Base-by-base conservation (phyloP, 2,888 invertebrate species). In the Tubiluchus corallicola region DNA sequence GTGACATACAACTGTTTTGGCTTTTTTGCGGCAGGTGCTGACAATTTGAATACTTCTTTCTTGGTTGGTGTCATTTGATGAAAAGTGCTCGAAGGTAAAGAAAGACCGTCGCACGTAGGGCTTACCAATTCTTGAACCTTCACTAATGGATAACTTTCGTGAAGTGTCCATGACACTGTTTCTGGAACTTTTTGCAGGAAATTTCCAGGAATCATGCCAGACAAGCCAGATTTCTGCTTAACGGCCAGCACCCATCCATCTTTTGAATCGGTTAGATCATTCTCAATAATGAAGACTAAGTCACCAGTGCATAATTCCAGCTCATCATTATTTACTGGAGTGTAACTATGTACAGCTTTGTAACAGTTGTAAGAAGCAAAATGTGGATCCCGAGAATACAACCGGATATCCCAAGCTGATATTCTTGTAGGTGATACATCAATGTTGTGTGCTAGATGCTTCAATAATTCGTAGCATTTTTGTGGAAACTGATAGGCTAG, bases 161-260 rank as follows among this genome's bases (percentile, higher is more conserved):
- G 87, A 43, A 87, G 62, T 13, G 85, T 85, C 88, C 88, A 88
- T 2, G 84, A 80, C 67, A 85, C 84, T 1, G 83, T 82, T 61
- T 87, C 85, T 0, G 84, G 79, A 0, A 82, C 82, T 39, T 80
- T 73, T 57, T 77, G 75, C 0, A 83, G 82, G 56, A 81, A 84
- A 59, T 80, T 79, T 40, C 76, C 76, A 0, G 85, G 87, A 53
- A 87, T 67, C 57, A 76, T 76, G 1, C 87, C 87, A 46, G 74
- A 73, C 54, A 75, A 74, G 61, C 77, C 82, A 42, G 82, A 82
- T 29, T 81, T 65, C 80, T 81, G 82, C 1, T 82, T 82, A 17
- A 74, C 75, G 20, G 85, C 87, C 55, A 78, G 77, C 20, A 81
- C 79, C 87, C 87, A 88, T 42, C 83, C 83, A 64, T 87, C 87